A percentile compares a stretch with the other conserved stretches of the same genome.
Conservation (phyloP, 1,140 invertebrate genomes). For the Myzus persicae region DNA sequence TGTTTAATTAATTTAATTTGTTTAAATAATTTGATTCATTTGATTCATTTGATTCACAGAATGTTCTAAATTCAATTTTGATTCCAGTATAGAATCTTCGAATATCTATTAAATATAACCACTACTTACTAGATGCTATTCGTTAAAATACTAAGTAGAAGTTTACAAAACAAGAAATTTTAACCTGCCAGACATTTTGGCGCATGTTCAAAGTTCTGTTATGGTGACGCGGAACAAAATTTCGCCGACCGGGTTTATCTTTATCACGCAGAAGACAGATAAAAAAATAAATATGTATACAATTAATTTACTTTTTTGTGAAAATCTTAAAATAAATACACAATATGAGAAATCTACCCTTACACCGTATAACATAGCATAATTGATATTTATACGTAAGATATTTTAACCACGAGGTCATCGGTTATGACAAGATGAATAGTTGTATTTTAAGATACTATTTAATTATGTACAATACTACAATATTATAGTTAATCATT, state of each 20-base stretch:
- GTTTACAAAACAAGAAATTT: conserved; percentile 25
- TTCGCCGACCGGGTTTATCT: conserved; percentile 30
- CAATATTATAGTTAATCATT: not conserved
- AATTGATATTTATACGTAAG: conserved; percentile 25
- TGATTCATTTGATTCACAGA: not conserved
- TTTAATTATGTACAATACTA: not conserved
- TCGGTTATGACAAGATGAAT: not conserved
- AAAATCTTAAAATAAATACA: conserved; percentile 37
- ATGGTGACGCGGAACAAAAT: conserved; percentile 26
- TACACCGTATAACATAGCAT: not conserved
- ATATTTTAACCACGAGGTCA: not conserved
- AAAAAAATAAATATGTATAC: not conserved
- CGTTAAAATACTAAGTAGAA: not conserved
- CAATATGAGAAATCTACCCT: conserved; percentile 2
- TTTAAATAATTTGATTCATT: not conserved
- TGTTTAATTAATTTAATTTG: too few species aligned
- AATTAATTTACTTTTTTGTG: not conserved
- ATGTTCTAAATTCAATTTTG: not conserved
- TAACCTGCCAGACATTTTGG: conserved; percentile 36
- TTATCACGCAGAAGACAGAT: conserved; percentile 3
- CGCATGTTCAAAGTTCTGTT: not conserved
- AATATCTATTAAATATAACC: not conserved
- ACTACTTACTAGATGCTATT: not conserved
- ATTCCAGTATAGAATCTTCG: not conserved
- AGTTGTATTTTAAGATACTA: not conserved